These are phyloP conservation scores for Fabriciana adippe DNA, from an alignment of 2,888 invertebrate species.

Conservation along the genomic window DNA sequence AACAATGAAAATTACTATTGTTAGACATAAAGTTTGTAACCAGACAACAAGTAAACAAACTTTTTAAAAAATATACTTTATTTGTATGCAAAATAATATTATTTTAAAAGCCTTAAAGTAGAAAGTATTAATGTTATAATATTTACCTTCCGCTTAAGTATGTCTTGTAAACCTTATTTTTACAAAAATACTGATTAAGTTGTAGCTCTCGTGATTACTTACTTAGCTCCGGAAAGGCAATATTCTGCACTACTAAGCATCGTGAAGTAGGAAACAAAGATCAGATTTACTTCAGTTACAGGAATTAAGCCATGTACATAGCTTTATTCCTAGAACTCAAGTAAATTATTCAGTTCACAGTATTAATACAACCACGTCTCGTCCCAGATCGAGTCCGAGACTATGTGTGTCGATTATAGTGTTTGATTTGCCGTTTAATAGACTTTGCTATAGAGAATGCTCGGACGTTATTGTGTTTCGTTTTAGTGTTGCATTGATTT, in stretches of 20 bases:
- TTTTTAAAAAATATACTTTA: too few species aligned
- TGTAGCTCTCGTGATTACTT: too few species aligned
- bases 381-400: slow-evolving; percentile 7
- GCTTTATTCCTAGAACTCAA: background rate
- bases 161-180: too few species aligned
- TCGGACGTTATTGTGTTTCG: slow-evolving; percentile 18
- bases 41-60: too few species aligned
- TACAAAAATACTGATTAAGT: too few species aligned
- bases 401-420: slow-evolving; percentile 25
- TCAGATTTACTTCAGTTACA: background rate
- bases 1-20: too few species aligned
- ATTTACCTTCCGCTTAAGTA: too few species aligned
- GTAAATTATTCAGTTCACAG: background rate
- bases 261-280: background rate
- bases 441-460: slow-evolving; percentile 5
- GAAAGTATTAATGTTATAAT: too few species aligned
- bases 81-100: too few species aligned
- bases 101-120: too few species aligned
- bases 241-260: background rate
- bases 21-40: too few species aligned
- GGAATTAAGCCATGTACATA: background rate
- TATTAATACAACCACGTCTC: background rate
- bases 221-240: background rate
- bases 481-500: slow-evolving; percentile 19
- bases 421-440: slow-evolving; percentile 27